Conservation (phyloP, 2,888 invertebrate species). For the Gymnosoma rotundatum region DNA sequence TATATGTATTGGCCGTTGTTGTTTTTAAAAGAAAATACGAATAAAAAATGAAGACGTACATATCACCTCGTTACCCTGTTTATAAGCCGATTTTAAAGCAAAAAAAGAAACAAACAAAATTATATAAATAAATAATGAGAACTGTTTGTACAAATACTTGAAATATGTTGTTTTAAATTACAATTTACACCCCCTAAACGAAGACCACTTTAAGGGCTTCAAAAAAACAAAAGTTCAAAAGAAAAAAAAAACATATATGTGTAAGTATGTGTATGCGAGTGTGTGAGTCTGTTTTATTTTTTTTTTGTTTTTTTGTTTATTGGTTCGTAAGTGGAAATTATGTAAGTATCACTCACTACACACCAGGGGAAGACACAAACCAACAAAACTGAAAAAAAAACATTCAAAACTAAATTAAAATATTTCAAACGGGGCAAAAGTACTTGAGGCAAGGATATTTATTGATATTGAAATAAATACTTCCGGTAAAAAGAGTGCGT, state of each 20-base stretch:
- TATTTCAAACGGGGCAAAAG: not conserved
- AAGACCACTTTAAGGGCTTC: constrained; percentile 68
- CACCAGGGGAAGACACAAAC: not conserved
- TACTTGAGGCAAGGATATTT: constrained; percentile 2
- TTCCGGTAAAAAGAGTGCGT: constrained; percentile 40
- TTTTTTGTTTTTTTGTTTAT: no score
- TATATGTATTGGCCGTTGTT: not conserved
- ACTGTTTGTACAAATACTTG: constrained; percentile 49
- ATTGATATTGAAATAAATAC: constrained; percentile 29
- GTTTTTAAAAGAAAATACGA: constrained; percentile 6
- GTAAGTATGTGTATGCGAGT: not conserved
- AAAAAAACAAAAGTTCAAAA: constrained; percentile 31
- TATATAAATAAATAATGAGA: constrained; percentile 8
- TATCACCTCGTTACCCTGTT: constrained; percentile 57
- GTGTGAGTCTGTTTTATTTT: not conserved
- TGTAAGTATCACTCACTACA: constrained; percentile 13
- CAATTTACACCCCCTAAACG: constrained; percentile 60
- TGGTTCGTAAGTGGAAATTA: constrained; percentile 1
- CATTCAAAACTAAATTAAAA: constrained; percentile 2
- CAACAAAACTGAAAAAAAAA: constrained; percentile 1
- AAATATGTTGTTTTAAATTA: constrained; percentile 70
- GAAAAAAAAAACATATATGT: not conserved
- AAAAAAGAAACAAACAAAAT: constrained; percentile 12
- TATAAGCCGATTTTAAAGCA: constrained; percentile 65
- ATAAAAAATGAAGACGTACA: constrained; percentile 51